A percentile compares a stretch with the other conserved stretches of the same genome.
Conservation (phyloP, 2,113 vertebrate species). For the Capreolus pygargus region DNA sequence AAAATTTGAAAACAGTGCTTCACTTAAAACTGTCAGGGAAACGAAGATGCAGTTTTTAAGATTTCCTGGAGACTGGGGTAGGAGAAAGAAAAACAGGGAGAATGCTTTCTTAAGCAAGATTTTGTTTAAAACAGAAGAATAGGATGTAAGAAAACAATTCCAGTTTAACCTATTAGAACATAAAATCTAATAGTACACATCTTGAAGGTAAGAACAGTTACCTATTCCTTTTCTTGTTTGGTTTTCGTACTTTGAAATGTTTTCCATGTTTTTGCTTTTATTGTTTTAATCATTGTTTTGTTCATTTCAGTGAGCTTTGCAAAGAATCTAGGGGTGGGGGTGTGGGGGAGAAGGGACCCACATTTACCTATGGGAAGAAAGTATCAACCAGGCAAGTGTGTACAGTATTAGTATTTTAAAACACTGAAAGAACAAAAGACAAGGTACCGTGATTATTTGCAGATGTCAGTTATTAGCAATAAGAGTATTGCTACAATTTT, state of each 20-base stretch:
- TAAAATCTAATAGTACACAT: background rate
- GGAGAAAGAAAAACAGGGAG: background rate
- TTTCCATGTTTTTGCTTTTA: background rate
- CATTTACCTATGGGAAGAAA: background rate
- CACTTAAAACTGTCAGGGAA: background rate
- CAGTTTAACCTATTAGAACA: background rate
- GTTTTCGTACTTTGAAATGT: background rate
- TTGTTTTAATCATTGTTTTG: slow-evolving; percentile 23
- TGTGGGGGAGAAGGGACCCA: background rate
- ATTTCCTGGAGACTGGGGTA: background rate
- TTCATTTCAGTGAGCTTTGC: slow-evolving; percentile 29
- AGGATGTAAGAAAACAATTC: background rate
- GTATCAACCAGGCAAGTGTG: background rate
- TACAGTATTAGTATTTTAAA: slow-evolving; percentile 3
- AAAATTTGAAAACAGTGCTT: slow-evolving; percentile 18
- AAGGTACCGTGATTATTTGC: background rate
- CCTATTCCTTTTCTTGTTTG: background rate
- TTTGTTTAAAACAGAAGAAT: background rate
- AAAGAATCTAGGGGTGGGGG: background rate
- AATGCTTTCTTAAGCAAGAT: background rate
- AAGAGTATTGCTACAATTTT: background rate
- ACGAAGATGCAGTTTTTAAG: background rate
- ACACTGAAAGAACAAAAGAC: background rate
- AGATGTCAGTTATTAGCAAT: background rate
- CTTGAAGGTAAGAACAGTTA: background rate